phyloP scores from a whole-genome alignment of 2,113 vertebrate genomes.

The Oncorhynchus nerka region DNA sequence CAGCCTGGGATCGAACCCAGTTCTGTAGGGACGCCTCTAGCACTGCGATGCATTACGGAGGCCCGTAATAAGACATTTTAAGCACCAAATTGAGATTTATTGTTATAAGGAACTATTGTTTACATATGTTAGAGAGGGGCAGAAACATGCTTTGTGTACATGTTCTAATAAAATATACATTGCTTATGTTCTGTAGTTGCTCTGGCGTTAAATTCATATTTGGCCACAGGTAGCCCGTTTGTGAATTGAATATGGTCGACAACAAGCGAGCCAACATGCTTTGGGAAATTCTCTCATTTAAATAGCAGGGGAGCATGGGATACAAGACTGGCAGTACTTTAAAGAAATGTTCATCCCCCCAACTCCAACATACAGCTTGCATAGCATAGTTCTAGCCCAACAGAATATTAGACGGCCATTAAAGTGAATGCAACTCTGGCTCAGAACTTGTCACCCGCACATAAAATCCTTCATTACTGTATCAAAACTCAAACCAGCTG shows the following conservation, averaged over 20 bases:
- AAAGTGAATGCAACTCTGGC: conserved; percentile 27
- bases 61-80: not conserved
- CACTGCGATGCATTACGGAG: too few relatives aligned
- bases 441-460: conserved; percentile 45
- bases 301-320: not conserved
- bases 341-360: not conserved
- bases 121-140: not conserved
- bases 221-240: not conserved
- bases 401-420: conserved; percentile 16
- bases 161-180: not conserved
- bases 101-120: not conserved
- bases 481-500: conserved; percentile 53
- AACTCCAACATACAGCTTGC: not conserved
- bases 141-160: not conserved
- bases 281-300: not conserved
- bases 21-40: too few relatives aligned
- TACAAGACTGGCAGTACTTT: not conserved
- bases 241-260: not conserved
- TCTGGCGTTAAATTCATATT: not conserved
- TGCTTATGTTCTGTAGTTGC: not conserved
- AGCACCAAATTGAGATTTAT: not conserved
- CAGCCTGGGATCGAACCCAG: too few relatives aligned
- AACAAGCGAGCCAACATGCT: not conserved
- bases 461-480: conserved; percentile 48
- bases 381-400: conserved; percentile 5